phyloP scores from a whole-genome alignment of 2,888 invertebrate genomes.

The Drosophila kanekoi region DNA sequence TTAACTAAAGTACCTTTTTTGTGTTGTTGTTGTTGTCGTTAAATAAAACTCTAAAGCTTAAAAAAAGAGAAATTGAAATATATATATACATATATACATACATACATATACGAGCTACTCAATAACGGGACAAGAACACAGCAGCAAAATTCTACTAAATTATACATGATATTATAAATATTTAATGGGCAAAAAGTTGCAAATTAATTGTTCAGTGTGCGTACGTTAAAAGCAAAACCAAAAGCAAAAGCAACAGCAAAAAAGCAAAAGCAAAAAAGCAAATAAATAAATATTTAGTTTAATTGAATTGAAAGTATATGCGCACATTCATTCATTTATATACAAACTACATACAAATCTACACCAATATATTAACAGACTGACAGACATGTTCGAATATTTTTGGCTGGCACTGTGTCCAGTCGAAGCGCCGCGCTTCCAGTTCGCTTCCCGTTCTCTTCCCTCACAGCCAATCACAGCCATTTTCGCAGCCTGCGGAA shows the following conservation, averaged over 20 bases:
- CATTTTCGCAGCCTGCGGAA: neutral
- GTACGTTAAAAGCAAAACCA: slow-evolving; percentile 33
- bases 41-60: slow-evolving; percentile 43
- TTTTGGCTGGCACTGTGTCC: slow-evolving; percentile 35
- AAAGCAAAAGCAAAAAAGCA: slow-evolving; percentile 15
- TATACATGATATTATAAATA: slow-evolving; percentile 25
- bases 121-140: slow-evolving; percentile 10
- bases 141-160: slow-evolving; percentile 35
- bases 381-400: slow-evolving; percentile 47
- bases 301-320: slow-evolving; percentile 33
- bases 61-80: slow-evolving; percentile 12
- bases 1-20: slow-evolving; percentile 74
- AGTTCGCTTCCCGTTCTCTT: slow-evolving; percentile 5
- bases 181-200: slow-evolving; percentile 43
- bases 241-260: slow-evolving; percentile 15
- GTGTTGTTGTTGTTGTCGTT: slow-evolving; percentile 70
- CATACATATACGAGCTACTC: slow-evolving; percentile 33
- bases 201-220: slow-evolving; percentile 53
- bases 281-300: slow-evolving; percentile 32
- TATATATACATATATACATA: slow-evolving; percentile 34
- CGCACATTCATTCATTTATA: slow-evolving; percentile 12
- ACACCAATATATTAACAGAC: slow-evolving; percentile 50
- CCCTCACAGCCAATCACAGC: slow-evolving; percentile 1
- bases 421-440: slow-evolving; percentile 12
- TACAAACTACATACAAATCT: slow-evolving; percentile 8